phyloP scores from a whole-genome alignment of 2,113 vertebrate species.

The Pollimyrus isidori region DNA sequence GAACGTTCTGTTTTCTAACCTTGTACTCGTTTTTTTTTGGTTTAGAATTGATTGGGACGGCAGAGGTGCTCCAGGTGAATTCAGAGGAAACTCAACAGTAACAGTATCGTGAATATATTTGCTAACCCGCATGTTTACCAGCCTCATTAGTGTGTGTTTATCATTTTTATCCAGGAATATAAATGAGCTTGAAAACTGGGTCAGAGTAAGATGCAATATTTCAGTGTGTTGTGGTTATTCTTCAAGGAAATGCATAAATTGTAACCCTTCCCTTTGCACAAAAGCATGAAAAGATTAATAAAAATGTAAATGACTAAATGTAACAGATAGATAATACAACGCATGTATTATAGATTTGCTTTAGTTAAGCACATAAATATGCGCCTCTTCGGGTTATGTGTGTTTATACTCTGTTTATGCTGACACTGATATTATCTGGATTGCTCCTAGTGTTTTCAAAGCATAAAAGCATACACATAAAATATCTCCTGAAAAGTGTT shows the following conservation, averaged over 20 bases:
- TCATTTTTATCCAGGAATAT: not conserved
- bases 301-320: not conserved
- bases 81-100: not conserved
- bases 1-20: not conserved
- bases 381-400: not conserved
- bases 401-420: not conserved
- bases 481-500: not conserved
- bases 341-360: not conserved
- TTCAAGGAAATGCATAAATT: not conserved
- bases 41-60: slow-evolving; percentile 50
- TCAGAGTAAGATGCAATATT: not conserved
- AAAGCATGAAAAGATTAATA: not conserved
- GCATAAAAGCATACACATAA: not conserved
- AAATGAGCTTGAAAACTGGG: not conserved
- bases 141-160: not conserved
- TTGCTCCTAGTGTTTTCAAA: not conserved
- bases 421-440: not conserved
- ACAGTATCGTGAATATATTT: not conserved
- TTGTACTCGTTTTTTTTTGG: not conserved
- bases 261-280: not conserved
- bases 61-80: slow-evolving; percentile 55
- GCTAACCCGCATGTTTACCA: not conserved
- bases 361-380: not conserved
- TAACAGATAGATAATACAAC: not conserved
- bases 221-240: not conserved